Evolutionary conservation across 2,113 vertebrate genomes (phyloP), one percentile per base, ranked within the genome.

Genomic region (Nesogale talazaci): DNA sequence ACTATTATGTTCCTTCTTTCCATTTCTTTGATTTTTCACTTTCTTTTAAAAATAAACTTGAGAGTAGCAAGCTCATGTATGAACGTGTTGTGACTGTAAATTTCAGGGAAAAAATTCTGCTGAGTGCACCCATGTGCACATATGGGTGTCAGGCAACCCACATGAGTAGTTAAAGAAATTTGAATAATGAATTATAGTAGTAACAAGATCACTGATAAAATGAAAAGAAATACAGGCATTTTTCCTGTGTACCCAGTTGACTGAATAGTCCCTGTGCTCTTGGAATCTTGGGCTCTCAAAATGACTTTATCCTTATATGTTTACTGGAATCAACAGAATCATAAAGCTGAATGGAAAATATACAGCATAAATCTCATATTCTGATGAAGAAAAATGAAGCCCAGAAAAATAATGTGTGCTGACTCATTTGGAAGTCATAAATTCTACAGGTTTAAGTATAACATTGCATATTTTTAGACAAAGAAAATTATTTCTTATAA

Each of bases 1-100:
- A 84, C 90, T 93, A 85, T 40, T 40, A 29, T 31, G 87, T n/a
- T 85, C 25, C 78, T 95, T 96, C 90, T 81, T 94, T 72, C 74
- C 88, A 69, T 85, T 88, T 92, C 65, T 40, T 93, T 61, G 46
- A 16, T 75, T 88, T 96, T 88, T 1, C 59, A 81, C 40, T 25
- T 42, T 36, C 74, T 38, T 69, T 86, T 22, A 75, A 69, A 69
- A 17, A 72, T 20, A 72, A 23, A 95, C 94, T 97, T 97, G 83
- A 96, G 97, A 15, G n/a, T 19, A 19, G 20, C 31, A 65, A 31
- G 1, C n/a, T 0, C 1, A 12, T 63, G 90, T 82, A 38, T 57
- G 4, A 3, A 3, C 23, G 36, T 10, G 2, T 19, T 65, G 36
- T 91, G 46, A 80, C 56, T 0, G 0, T 88, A n/a, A 74, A 61